A percentile compares a stretch with the other conserved stretches of the same genome.
phyloP scores from a whole-genome alignment of 2,113 vertebrate species.

The Phylloscopus trochiloides region DNA sequence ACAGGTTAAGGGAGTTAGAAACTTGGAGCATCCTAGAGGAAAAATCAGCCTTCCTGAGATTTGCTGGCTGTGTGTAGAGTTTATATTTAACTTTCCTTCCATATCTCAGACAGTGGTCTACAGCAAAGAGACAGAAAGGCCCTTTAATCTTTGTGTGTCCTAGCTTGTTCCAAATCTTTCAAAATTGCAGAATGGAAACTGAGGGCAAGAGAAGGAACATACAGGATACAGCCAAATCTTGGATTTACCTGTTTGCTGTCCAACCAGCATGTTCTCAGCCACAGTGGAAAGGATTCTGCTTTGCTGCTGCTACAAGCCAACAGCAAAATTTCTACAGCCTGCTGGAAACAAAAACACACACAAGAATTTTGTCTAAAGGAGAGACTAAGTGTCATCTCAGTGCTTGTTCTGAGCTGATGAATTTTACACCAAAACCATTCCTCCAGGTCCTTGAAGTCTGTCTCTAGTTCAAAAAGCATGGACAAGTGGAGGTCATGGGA shows the following conservation, averaged over 20 bases:
- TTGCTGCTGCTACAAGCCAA: background rate
- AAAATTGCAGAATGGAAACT: background rate
- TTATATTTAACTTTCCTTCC: background rate
- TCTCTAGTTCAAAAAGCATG: background rate
- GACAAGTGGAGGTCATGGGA: accelerated
- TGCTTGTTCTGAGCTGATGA: background rate
- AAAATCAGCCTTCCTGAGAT: background rate
- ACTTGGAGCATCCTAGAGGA: background rate
- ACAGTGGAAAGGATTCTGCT: background rate
- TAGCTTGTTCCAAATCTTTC: background rate
- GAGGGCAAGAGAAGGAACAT: background rate
- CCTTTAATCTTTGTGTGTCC: background rate
- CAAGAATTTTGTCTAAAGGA: background rate
- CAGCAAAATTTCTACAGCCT: background rate
- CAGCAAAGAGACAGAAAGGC: background rate
- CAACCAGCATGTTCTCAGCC: background rate
- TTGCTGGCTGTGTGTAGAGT: background rate
- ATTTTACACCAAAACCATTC: background rate
- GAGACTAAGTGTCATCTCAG: background rate
- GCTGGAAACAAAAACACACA: background rate
- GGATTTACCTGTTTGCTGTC: background rate
- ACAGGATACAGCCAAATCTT: background rate
- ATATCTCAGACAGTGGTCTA: background rate
- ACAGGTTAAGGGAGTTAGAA: background rate
- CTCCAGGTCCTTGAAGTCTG: background rate